Base-by-base conservation (phyloP, 2,888 invertebrate species). In the Ophion slaviceki region DNA sequence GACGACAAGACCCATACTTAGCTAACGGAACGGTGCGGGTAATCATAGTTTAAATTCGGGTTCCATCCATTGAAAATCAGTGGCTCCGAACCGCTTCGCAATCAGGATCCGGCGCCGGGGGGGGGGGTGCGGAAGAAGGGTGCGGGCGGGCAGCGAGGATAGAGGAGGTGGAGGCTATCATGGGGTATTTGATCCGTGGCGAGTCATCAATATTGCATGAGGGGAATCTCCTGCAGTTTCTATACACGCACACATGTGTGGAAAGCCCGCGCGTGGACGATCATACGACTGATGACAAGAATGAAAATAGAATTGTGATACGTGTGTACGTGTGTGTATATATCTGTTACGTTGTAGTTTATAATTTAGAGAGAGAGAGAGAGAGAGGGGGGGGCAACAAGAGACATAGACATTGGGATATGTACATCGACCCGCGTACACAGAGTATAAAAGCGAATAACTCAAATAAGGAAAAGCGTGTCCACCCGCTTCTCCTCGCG, bases 21-120 rank as follows among this genome's bases (percentile, higher is more conserved):
- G 88, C 90, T 88, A 90, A 88, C 88, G 86, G 70, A 45, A 70
- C 88, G 89, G 89, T 88, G 62, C 78, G 90, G 92, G 90, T 92
- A 94, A 94, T 94, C 93, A 93, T 94, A 93, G 94, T 93, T 94
- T 94, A 94, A 94, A 94, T 93, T 93, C 92, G 93, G 91, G 90
- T 93, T 90, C 92, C 92, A 92, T 92, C 93, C 92, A 94, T 93
- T 94, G 93, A 93, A 93, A 94, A 94, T 94, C 93, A 94, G 93
- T 92, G 92, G 92, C 92, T 92, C 90, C 91, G 91, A 91, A 91
- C 90, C 90, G 92, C 90, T 91, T 92, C 90, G 91, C 93, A 92
- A 92, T 92, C 92, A 92, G 92, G 91, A 91, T 92, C 91, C 79
- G 85, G 88, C 88, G 87, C 87, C 71, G 76, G 86, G 88, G 76